Conservation (phyloP, 2,113 vertebrate species). For the Anas platyrhynchos region DNA sequence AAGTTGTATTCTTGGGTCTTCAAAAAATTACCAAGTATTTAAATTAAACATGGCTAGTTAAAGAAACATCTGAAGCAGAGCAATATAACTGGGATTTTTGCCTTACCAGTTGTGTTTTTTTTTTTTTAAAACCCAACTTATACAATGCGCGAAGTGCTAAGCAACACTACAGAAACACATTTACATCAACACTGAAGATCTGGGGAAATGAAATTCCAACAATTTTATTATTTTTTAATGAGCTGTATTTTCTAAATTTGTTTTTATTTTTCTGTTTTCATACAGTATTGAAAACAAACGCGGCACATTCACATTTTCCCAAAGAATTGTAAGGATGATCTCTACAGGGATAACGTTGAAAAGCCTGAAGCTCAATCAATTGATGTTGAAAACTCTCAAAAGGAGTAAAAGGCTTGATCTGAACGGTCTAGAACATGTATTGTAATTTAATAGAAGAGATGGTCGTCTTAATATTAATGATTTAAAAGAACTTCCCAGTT, state of each 20-base stretch:
- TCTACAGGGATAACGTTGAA: conserved; percentile 93
- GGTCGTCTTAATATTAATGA: conserved; percentile 85
- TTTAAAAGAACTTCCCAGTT: conserved; percentile 96
- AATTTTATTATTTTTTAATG: conserved; percentile 85
- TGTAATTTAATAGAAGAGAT: conserved; percentile 89
- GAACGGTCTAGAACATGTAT: conserved; percentile 91
- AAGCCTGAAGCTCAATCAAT: conserved; percentile 92
- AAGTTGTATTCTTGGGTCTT: conserved; percentile 74
- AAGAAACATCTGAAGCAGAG: conserved; percentile 77
- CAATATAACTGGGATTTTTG: conserved; percentile 69
- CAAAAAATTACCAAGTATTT: conserved; percentile 73
- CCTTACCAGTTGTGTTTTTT: conserved; percentile 54
- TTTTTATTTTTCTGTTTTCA: conserved; percentile 88
- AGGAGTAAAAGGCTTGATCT: conserved; percentile 88
- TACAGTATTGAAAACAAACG: conserved; percentile 95
- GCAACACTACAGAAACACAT: conserved; percentile 85
- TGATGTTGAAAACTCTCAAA: conserved; percentile 90
- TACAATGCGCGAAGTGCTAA: conserved; percentile 82
- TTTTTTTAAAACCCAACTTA: conserved; percentile 73
- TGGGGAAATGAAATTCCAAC: conserved; percentile 87
- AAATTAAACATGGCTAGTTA: conserved; percentile 77
- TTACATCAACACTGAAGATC: conserved; percentile 93
- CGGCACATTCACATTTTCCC: conserved; percentile 97
- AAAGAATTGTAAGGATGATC: conserved; percentile 92
- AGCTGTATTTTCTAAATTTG: conserved; percentile 86